Conservation (phyloP, 2,113 vertebrate species). For the Aramus guarauna region DNA sequence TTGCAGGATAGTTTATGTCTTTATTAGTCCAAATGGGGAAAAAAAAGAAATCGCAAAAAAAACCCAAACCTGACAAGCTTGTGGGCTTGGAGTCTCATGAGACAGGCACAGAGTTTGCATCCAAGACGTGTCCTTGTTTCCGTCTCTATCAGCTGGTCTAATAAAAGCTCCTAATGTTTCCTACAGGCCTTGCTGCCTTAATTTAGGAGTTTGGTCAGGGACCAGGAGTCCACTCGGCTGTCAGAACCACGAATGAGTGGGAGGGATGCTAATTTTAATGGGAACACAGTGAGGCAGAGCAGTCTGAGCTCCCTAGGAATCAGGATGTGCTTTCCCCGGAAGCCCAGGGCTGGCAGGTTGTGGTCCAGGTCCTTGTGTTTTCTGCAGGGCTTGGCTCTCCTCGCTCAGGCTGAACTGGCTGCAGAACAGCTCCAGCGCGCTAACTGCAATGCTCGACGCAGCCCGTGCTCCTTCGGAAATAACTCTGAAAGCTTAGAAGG, state of each 20-base stretch:
- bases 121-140: not conserved
- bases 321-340: not conserved
- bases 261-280: not conserved
- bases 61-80: not conserved
- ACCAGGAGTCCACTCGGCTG: not conserved
- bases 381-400: not conserved
- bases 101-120: not conserved
- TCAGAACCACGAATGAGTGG: not conserved
- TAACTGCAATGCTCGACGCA: rapidly evolving
- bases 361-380: not conserved
- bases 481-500: not conserved
- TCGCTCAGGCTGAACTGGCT: not conserved
- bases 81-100: not conserved
- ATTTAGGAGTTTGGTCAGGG: not conserved
- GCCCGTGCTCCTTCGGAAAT: not conserved
- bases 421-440: rapidly evolving
- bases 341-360: not conserved
- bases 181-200: not conserved
- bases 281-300: not conserved
- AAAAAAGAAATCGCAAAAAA: not conserved
- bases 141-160: not conserved
- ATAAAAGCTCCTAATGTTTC: conserved; percentile 3
- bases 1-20: not conserved
- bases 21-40: not conserved
- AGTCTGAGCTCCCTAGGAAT: not conserved